Percentiles rank a stretch among this genome's conserved stretches.
These are phyloP conservation scores for Pogona vitticeps DNA, from an alignment of 2,113 vertebrate species.

Conservation along the genomic window DNA sequence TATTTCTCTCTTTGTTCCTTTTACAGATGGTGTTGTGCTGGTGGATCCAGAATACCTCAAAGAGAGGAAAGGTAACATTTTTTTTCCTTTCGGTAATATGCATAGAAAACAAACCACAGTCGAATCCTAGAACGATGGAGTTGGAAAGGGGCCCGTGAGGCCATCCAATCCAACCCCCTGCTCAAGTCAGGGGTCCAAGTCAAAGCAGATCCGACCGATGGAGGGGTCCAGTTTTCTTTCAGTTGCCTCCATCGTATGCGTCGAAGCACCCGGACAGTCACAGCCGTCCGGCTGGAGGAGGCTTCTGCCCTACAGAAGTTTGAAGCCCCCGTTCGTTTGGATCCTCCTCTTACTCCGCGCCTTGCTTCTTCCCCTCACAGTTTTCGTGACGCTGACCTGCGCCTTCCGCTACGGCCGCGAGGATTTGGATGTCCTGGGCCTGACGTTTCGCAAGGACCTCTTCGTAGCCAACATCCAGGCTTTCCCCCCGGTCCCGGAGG, in stretches of 20 bases:
- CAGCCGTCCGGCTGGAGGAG: no score
- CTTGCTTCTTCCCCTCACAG: conserved; percentile 62
- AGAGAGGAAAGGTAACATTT: conserved; percentile 89
- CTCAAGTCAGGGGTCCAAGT: no score
- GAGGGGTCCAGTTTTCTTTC: no score
- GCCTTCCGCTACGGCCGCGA: conserved; percentile 96
- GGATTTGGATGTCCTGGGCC: conserved; percentile 92
- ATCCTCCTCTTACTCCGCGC: no score
- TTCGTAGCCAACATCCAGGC: conserved; percentile 91
- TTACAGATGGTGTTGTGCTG: conserved; percentile 91
- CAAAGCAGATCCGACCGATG: no score
- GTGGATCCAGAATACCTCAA: conserved; percentile 96
- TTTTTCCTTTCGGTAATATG: neutral
- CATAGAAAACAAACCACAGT: neutral
- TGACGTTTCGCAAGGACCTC: conserved; percentile 95
- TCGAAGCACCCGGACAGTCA: no score
- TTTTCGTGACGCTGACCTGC: conserved; percentile 93
- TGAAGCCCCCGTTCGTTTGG: no score
- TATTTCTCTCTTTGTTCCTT: neutral
- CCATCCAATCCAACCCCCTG: no score
- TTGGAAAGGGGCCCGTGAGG: no score
- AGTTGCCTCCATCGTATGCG: neutral
- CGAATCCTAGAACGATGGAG: no score
- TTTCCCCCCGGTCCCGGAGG: conserved; percentile 86
- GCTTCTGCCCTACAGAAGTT: neutral